Percentiles rank a stretch among this genome's conserved stretches.
phyloP scores from a whole-genome alignment of 2,888 invertebrate species.

The Acronicta alni region DNA sequence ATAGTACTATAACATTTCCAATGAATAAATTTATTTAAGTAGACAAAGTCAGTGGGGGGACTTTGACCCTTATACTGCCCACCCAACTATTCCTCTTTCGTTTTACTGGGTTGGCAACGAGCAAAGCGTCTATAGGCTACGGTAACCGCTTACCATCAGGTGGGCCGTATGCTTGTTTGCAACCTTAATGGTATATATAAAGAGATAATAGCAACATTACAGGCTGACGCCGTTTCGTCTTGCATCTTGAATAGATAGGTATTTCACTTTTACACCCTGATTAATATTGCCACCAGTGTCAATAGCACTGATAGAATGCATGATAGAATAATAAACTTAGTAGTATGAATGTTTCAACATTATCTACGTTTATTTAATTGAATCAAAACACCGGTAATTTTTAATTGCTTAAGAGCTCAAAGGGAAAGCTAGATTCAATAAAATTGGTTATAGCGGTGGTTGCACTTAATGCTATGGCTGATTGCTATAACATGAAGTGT shows the following conservation, averaged over 20 bases:
- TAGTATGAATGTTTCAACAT: constrained; percentile 25
- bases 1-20: constrained; percentile 4
- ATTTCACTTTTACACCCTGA: constrained; percentile 60
- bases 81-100: no score
- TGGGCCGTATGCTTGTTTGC: no score
- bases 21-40: neutral
- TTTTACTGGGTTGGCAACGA: no score
- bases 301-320: constrained; percentile 14
- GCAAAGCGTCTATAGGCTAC: no score
- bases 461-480: no score
- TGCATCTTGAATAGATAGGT: constrained; percentile 47
- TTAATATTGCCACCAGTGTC: constrained; percentile 33
- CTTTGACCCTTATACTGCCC: no score
- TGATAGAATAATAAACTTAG: no score
- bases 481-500: neutral
- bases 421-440: constrained; percentile 8
- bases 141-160: no score
- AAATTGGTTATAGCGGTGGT: neutral
- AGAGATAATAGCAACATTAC: constrained; percentile 46
- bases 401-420: constrained; percentile 1
- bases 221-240: constrained; percentile 29
- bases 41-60: no score
- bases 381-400: neutral
- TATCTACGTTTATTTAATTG: neutral
- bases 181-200: no score